phyloP scores from a whole-genome alignment of 2,113 vertebrate genomes.

The Gymnogyps californianus region DNA sequence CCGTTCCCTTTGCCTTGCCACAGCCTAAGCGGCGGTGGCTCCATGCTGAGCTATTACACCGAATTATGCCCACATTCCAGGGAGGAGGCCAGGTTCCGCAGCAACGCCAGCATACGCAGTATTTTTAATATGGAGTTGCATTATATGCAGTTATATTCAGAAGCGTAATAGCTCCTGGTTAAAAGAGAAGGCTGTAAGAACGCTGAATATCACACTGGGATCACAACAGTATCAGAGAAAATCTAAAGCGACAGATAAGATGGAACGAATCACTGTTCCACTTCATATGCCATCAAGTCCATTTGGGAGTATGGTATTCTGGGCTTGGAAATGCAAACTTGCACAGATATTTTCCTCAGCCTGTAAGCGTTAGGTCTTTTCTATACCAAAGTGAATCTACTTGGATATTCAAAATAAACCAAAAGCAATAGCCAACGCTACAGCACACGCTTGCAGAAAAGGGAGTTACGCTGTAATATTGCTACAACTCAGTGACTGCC shows the following conservation, averaged over 20 bases:
- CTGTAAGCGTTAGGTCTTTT: fast-evolving
- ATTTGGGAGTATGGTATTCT: fast-evolving
- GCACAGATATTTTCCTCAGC: neutral
- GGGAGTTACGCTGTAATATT: fast-evolving
- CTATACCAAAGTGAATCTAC: neutral
- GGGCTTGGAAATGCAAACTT: neutral
- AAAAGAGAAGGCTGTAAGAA: neutral
- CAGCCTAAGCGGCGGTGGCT: neutral
- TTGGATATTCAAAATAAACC: neutral
- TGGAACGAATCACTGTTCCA: fast-evolving
- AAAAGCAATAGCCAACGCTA: neutral
- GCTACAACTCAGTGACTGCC: fast-evolving
- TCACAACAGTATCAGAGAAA: neutral
- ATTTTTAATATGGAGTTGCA: fast-evolving
- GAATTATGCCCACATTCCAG: neutral
- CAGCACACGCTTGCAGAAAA: neutral
- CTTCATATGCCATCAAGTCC: fast-evolving
- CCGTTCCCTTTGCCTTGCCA: neutral
- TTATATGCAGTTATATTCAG: neutral
- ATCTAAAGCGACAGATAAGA: fast-evolving
- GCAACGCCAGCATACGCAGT: neutral
- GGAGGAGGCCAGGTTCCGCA: neutral
- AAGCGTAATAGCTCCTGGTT: fast-evolving
- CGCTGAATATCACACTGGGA: fast-evolving
- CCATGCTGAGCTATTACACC: neutral